phyloP scores from a whole-genome alignment of 2,888 invertebrate genomes.

The Anticlea derivata region DNA sequence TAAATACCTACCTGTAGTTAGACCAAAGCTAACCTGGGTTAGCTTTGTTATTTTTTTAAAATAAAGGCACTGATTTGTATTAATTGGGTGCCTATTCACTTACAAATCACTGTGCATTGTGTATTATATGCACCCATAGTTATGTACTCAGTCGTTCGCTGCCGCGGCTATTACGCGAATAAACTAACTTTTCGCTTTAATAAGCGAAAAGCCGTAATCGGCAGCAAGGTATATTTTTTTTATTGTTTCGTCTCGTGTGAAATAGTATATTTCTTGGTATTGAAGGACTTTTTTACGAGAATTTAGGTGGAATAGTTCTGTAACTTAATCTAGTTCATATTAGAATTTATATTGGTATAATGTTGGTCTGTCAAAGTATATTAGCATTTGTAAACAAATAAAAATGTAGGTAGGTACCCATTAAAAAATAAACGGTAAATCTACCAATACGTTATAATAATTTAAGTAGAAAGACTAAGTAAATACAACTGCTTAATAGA shows the following conservation, averaged over 20 bases:
- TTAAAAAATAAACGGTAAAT: too few species aligned
- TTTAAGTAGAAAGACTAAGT: background rate
- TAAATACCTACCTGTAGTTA: conserved; percentile 29
- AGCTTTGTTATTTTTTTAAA: background rate
- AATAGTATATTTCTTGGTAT: background rate
- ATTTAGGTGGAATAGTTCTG: too few species aligned
- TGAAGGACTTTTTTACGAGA: too few species aligned
- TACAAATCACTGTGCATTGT: background rate
- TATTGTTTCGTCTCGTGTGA: background rate
- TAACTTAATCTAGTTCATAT: too few species aligned
- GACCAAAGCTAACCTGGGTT: conserved; percentile 17
- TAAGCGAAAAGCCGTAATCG: too few species aligned
- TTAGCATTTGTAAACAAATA: too few species aligned
- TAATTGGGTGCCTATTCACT: background rate
- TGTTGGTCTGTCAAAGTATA: too few species aligned
- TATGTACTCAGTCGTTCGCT: conserved; percentile 17
- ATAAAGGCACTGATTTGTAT: background rate
- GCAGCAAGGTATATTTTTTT: conserved; percentile 1
- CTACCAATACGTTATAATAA: too few species aligned
- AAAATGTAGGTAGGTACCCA: too few species aligned
- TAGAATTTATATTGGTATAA: too few species aligned
- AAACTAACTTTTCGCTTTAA: conserved; percentile 17
- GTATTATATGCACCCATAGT: too few species aligned
- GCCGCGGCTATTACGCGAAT: conserved; percentile 18
- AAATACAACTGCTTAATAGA: background rate